A percentile compares a stretch with the other conserved stretches of the same genome.
Conservation (phyloP, 1,140 invertebrate genomes). For the Olivierus martensii region DNA sequence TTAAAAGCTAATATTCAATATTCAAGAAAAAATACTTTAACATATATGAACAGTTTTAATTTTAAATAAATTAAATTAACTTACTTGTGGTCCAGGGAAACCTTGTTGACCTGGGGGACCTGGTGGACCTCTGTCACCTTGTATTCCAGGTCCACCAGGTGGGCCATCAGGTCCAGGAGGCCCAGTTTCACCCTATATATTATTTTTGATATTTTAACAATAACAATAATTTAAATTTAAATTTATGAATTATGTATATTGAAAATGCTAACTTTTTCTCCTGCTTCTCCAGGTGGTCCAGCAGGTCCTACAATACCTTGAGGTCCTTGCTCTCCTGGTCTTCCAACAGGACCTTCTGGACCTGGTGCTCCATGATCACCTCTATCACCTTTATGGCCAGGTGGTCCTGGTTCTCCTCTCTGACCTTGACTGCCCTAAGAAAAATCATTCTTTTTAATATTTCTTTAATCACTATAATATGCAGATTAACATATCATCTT, state of each 20-base stretch:
- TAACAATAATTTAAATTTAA: conserved; percentile 26
- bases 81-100: conserved; percentile 38
- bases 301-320: conserved; percentile 47
- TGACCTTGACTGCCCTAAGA: conserved; percentile 49
- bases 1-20: too few species aligned
- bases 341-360: conserved; percentile 28
- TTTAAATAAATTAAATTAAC: background rate
- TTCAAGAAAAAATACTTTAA: too few species aligned
- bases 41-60: too few species aligned
- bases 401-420: conserved; percentile 45
- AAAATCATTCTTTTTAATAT: background rate
- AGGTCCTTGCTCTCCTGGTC: conserved; percentile 42
- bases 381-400: conserved; percentile 57
- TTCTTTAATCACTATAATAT: too few species aligned
- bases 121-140: conserved; percentile 52
- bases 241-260: too few species aligned
- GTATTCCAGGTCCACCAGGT: conserved; percentile 12
- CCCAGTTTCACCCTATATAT: conserved; percentile 16
- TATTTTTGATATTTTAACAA: background rate
- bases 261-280: conserved; percentile 10
- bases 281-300: conserved; percentile 46
- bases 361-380: conserved; percentile 58
- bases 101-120: conserved; percentile 46
- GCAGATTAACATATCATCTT: too few species aligned
- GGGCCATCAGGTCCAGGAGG: conserved; percentile 17